Base-by-base conservation (phyloP, 53 echinoderm and acorn worm species). In the Apostichopus leukothele region DNA sequence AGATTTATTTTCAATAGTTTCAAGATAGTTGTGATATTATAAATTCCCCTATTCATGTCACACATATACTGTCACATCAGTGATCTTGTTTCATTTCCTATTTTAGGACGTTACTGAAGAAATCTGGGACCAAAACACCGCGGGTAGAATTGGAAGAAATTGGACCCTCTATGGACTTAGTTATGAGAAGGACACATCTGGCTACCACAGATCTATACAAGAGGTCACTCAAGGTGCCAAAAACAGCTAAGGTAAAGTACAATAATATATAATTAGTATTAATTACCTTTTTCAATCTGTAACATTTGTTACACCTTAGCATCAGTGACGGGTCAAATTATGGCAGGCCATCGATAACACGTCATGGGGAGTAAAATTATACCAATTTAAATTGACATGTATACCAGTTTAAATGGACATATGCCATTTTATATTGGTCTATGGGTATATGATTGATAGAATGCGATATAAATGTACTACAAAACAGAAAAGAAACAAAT, bases 101-200 rank as follows among this genome's bases (percentile, higher is more conserved):
- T 66, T 22, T 63, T 50, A 97, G 97, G 88, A 92, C 92, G 2
- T 51, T 83, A 11, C 75, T 97, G 83, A 97, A 97, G 90, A 97
- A 97, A 75, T 97, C 97, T 23, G 97, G 97, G 5, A 95, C 91
- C 14, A 93, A 92, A 79, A 97, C 90, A 5, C 97, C 97, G 5
- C 77, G 97, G 52, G 94, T 97, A 5, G 97, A 97, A 88, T 61
- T 97, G 77, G 91, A 92, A 14, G 94, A 97, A 53, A 97, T 97
- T 12, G 97, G 97, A 25, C 97, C 97, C 50, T 94, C 94, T 5
- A 68, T 97, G 75, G 94, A 97, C 75, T 67, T 97, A 78, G 90
- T 92, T 14, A 18, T 95, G 74, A 92, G 95, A 39, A 94, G 99
- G 55, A 91, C 86, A 39, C 90, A 92, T 19, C 90, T 98, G 10